Conservation (phyloP, 2,797 vertebrate species). For the Propithecus perrieri region DNA sequence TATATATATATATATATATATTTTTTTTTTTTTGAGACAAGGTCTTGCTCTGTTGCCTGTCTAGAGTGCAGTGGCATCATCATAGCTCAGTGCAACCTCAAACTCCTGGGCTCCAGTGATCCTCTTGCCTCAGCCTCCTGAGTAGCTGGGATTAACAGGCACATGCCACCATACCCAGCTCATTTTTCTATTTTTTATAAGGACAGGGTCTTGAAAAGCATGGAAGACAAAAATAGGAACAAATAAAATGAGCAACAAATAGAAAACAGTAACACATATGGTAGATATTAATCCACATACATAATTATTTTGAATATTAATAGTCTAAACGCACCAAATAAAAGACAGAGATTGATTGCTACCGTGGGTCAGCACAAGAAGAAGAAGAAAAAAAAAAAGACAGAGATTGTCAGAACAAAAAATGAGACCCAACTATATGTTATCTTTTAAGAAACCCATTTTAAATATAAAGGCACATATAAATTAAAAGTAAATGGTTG, state of each 20-base stretch:
- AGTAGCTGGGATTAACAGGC: too few relatives aligned
- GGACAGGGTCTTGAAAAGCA: background rate
- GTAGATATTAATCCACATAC: background rate
- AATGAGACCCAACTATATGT: background rate
- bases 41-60: too few relatives aligned
- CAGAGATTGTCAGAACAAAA: background rate
- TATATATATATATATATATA: too few relatives aligned
- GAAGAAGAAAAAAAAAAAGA: background rate
- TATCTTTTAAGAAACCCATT: background rate
- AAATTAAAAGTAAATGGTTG: background rate
- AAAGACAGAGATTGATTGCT: background rate
- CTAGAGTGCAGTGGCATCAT: too few relatives aligned
- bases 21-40: background rate
- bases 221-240: background rate
- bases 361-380: too few relatives aligned
- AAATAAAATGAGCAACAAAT: background rate
- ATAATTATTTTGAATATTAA: background rate
- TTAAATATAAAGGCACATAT: background rate
- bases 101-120: too few relatives aligned
- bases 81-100: too few relatives aligned
- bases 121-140: too few relatives aligned
- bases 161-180: too few relatives aligned
- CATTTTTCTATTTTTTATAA: too few relatives aligned
- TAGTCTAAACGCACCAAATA: background rate
- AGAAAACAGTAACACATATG: background rate